Evolutionary conservation across 92 coral and sea anemone genomes (phyloP), one percentile per base, ranked within the genome.

Genomic region (Scolanthus callimorphus): DNA sequence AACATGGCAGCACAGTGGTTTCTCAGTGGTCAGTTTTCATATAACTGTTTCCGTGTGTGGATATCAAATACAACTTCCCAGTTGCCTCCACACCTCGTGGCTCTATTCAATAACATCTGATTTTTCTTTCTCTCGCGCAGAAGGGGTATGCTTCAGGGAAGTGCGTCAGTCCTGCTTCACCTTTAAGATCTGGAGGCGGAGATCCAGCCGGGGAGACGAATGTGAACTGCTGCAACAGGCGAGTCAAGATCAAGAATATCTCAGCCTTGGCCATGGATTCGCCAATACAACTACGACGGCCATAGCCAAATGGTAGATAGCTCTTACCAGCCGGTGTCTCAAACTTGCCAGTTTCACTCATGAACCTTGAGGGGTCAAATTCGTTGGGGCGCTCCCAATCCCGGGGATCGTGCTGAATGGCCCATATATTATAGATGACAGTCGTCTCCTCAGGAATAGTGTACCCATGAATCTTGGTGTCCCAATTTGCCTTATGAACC

Each of bases 281-380:
- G 13, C 95, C 95, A 27, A 86, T 62, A 56, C 95, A 86, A 4
- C 70, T 74, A 8, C 95, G 80, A 17, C 95, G 58, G 9, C 95
- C 95, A 11, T 81, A 81, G 0, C 90, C 74, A 63, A 82, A 86
- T 2, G 95, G 89, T 10, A 82, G 51, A 19, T 77, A 86, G 50
- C 95, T 82, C 3, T 67, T 70, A 27, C 63, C 56, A 2, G 83
- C 88, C 2, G 77, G 49, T 11, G 77, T 74, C 2, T 57, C 57
- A 29, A 48, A 69, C 38, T 57, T 62, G 20, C 82, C 88, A 31
- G 68, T 70, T 46, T 63, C 54, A 60, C 69, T 76, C n/a, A 85
- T 24, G 31, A 86, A 86, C n/a, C 95, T 76, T 31, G 81, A 73
- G 0, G 95, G 95, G 20, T 73, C 69, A 53, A 86, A 81, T 17